A percentile compares a stretch with the other conserved stretches of the same genome.
Evolutionary conservation across 2,113 vertebrate species (phyloP).

Genomic region (Australoheros scitulus): DNA sequence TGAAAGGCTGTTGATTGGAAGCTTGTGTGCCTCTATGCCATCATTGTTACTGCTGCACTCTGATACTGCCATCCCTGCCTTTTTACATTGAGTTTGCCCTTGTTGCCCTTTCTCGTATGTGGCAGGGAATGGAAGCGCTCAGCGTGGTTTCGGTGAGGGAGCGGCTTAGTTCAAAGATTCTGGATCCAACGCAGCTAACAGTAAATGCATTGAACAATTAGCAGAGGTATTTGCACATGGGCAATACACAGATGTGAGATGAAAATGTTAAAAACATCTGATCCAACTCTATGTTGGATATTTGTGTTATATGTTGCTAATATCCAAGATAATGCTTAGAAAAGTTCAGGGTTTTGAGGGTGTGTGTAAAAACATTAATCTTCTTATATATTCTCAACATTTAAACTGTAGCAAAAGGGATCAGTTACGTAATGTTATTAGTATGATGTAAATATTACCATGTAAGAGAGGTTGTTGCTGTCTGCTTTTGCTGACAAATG

Average conservation of each 20-base stretch:
- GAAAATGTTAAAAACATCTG: neutral
- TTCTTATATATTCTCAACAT: neutral
- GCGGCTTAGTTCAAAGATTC: neutral
- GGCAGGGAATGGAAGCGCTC: neutral
- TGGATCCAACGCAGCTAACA: neutral
- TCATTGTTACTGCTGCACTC: neutral
- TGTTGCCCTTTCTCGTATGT: neutral
- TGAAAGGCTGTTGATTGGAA: neutral
- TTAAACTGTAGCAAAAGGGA: neutral
- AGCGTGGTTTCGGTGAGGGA: neutral
- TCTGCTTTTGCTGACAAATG: neutral
- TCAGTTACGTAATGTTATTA: neutral
- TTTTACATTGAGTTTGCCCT: neutral
- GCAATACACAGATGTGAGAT: neutral
- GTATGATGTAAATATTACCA: neutral
- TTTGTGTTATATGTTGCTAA: neutral
- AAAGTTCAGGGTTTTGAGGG: fast-evolving
- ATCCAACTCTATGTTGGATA: neutral
- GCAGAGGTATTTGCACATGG: neutral
- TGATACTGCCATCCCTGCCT: neutral
- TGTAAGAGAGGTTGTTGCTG: neutral
- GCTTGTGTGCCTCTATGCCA: neutral
- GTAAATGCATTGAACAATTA: neutral
- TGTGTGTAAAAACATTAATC: neutral
- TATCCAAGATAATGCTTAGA: neutral